Conservation (phyloP, 2,113 vertebrate genomes). For the Mormyrus iriodes region DNA sequence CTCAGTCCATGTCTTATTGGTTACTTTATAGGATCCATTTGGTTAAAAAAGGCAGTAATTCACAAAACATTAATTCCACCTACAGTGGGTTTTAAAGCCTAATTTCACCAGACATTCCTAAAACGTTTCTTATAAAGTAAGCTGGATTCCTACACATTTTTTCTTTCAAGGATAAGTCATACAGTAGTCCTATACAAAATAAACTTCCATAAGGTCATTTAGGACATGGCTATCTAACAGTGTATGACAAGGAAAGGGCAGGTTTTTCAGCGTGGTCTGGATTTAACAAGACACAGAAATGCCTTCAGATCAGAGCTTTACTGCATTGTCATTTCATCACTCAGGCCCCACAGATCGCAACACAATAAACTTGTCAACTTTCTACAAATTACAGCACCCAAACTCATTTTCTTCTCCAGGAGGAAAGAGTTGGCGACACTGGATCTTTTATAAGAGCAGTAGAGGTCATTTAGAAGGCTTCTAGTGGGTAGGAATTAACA, state of each 20-base stretch:
- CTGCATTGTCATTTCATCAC: conserved; percentile 35
- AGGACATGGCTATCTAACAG: conserved; percentile 9
- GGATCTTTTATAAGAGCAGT: conserved; percentile 37
- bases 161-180: background rate
- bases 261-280: conserved; percentile 18
- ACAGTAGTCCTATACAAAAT: conserved; percentile 19
- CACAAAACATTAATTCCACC: conserved; percentile 5
- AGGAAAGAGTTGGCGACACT: conserved; percentile 34
- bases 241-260: background rate
- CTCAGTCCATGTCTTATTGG: background rate
- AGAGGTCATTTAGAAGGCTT: conserved; percentile 38
- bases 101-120: background rate
- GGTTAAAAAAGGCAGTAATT: background rate
- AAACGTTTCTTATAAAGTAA: background rate
- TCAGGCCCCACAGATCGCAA: conserved; percentile 35
- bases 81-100: background rate
- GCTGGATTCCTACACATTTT: background rate
- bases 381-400: conserved; percentile 42
- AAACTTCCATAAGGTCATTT: conserved; percentile 28
- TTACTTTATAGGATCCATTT: conserved; percentile 4
- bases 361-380: conserved; percentile 46
- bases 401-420: conserved; percentile 40
- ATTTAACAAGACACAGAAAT: conserved; percentile 36
- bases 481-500: conserved; percentile 29
- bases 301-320: conserved; percentile 33